Base-by-base conservation (phyloP, 2,797 vertebrate genomes). In the Pipistrellus pygmaeus region DNA sequence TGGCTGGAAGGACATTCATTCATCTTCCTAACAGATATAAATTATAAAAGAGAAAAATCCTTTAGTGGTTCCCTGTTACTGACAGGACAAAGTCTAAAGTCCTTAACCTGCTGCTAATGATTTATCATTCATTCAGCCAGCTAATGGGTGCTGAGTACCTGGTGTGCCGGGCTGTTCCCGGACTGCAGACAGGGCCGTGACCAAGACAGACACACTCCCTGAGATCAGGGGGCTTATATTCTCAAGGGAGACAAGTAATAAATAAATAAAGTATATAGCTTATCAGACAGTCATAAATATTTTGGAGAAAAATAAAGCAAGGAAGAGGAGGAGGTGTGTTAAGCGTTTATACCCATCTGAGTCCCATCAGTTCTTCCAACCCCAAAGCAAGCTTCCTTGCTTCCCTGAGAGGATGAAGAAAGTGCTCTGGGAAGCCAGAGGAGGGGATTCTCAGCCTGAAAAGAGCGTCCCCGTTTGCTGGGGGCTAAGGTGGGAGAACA, bases 221-320 rank as follows among this genome's bases (percentile, higher is more conserved):
- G 17, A 68, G 46, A 20, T 83, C 30, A 20, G 3, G 64, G 46
- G 82, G 25, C 77, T 83, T 91, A 32, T 27, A 51, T 38, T 77
- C 18, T 51, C 60, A 25, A 38, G 23, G n/a, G 85, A 90, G 38
- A 48, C 13, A 71, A 68, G 64, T 1, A 53, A 44, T 8, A 48
- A 78, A 57, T 44, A 77, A 60, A 60, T 35, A 64, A 88, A n/a
- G 11, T 51, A 27, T 55, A 15, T n/a, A 32, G n/a, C 21, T 88
- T 73, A 69, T 55, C 85, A 86, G 80, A 18, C 30, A 15, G 21
- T 23, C 30, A n/a, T 9, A 66, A 44, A 32, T 76, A 35, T 57
- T 91, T 87, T 68, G 32, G 57, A 90, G 75, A 60, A 93, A 85
- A 71, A 73, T 73, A 60, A 72, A 76, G 30, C 32, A 23, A 76